Base-by-base conservation (phyloP, 2,797 vertebrate genomes). In the Notamacropus eugenii region DNA sequence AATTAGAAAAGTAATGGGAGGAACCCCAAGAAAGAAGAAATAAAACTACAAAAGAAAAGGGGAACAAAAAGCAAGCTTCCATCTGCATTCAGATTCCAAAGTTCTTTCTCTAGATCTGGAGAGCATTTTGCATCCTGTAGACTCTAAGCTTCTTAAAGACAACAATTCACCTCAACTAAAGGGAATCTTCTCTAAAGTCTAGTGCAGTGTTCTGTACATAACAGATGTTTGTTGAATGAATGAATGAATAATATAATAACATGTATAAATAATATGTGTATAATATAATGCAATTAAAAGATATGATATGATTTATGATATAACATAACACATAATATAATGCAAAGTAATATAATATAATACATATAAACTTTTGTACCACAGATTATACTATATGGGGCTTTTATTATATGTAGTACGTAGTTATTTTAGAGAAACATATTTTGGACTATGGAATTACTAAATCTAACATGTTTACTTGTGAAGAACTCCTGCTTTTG, bases 361-460 rank as follows among this genome's bases (percentile, higher is more conserved):
- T 19, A 34, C 19, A 0, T 19, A 74, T 24, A 40, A 40, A 40
- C 16, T 74, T n/a, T 40, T 74, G 9, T 87, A 87, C 3, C 9
- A 58, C 93, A 74, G 57, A 1, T 13, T n/a, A 13, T n/a, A 14
- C n/a, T n/a, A 34, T 28, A 40, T 82, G 8, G 0, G 91, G 6
- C 55, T 31, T 92, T 93, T 95, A 74, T 29, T 92, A 1, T 29
- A 95, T 95, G 59, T 87, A 91, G 56, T 29, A 95, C 93, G 59
- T 87, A 91, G 56, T 93, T 50, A 46, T 54, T 40, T 67, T 94
- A 27, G 54, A 95, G 54, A 46, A 93, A 87, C 46, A 91, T 1
- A 6, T 54, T 90, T 87, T 58, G 93, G 93, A 6, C 12, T 55
- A 50, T 54, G 46, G 34, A 67, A 67, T 67, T n/a, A n/a, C 62